Percentiles rank a stretch among this genome's conserved stretches.
Conservation (phyloP, 1,140 invertebrate genomes). For the Lordiphosa stackelbergi region DNA sequence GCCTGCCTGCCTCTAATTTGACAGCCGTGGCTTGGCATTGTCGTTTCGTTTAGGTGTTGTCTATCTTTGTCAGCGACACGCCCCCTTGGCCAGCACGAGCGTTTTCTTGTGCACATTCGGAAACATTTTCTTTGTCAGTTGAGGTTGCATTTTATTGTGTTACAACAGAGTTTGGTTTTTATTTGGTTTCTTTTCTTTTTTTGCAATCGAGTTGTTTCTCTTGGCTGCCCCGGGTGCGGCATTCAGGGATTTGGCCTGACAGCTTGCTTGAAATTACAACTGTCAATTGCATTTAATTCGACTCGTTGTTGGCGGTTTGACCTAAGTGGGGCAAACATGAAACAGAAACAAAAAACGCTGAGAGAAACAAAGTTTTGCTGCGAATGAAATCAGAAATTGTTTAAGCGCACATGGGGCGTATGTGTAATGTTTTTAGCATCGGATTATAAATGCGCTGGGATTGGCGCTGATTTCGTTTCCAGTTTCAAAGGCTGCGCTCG, state of each 20-base stretch:
- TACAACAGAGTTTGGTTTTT: conserved; percentile 58
- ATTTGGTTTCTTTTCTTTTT: conserved; percentile 7
- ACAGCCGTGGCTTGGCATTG: conserved; percentile 68
- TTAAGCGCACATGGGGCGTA: conserved; percentile 15
- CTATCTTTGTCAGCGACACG: conserved; percentile 55
- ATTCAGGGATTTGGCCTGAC: conserved; percentile 67
- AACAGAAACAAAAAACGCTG: not conserved
- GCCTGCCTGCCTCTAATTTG: conserved; percentile 63
- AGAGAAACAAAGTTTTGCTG: conserved; percentile 5
- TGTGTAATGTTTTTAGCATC: conserved; percentile 24
- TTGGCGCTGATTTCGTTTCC: conserved; percentile 50
- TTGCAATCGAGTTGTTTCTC: conserved; percentile 30
- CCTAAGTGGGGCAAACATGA: conserved; percentile 37
- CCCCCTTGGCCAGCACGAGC: conserved; percentile 39
- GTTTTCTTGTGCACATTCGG: conserved; percentile 47
- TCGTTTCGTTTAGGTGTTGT: conserved; percentile 71
- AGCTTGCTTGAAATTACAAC: conserved; percentile 72
- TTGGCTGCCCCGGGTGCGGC: conserved; percentile 26
- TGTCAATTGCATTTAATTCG: conserved; percentile 75
- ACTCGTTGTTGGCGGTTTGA: conserved; percentile 52
- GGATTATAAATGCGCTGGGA: conserved; percentile 26
- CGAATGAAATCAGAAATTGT: conserved; percentile 22
- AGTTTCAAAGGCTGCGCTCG: conserved; percentile 48
- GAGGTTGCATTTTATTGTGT: conserved; percentile 74
- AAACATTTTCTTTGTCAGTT: conserved; percentile 74